phyloP scores from a whole-genome alignment of 2,113 vertebrate genomes.

The Origma solitaria region DNA sequence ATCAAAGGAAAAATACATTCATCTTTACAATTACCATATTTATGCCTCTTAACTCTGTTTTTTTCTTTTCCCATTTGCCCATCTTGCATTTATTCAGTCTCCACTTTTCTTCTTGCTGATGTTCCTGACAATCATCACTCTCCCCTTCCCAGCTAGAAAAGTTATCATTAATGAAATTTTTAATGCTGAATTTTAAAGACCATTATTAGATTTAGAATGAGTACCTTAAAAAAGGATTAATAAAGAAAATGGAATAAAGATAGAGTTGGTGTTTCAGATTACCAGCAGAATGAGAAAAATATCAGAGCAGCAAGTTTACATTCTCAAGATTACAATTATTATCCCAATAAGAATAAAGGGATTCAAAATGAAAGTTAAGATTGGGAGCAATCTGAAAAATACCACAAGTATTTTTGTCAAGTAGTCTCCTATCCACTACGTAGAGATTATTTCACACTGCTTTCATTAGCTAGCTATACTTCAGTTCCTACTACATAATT shows the following conservation, averaged over 20 bases:
- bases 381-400: not conserved
- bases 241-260: not conserved
- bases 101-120: not conserved
- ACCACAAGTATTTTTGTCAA: not conserved
- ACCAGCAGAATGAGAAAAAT: not conserved
- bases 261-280: not conserved
- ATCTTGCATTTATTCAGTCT: slow-evolving; percentile 29
- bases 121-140: slow-evolving; percentile 43
- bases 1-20: slow-evolving; percentile 27
- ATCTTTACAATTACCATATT: slow-evolving; percentile 49
- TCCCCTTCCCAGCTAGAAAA: not conserved
- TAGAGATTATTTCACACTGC: not conserved
- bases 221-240: not conserved
- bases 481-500: not conserved
- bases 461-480: not conserved
- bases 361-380: not conserved
- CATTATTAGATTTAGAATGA: not conserved
- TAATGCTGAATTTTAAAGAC: slow-evolving; percentile 23
- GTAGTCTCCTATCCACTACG: not conserved
- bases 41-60: slow-evolving; percentile 26
- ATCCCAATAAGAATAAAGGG: not conserved
- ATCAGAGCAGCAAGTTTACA: not conserved
- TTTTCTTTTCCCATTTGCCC: slow-evolving; percentile 20
- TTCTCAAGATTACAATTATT: not conserved
- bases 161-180: slow-evolving; percentile 12